Percentiles rank a stretch among this genome's conserved stretches.
These are phyloP conservation scores for Amphilophus citrinellus DNA, from an alignment of 2,113 vertebrate genomes.

Conservation along the genomic window DNA sequence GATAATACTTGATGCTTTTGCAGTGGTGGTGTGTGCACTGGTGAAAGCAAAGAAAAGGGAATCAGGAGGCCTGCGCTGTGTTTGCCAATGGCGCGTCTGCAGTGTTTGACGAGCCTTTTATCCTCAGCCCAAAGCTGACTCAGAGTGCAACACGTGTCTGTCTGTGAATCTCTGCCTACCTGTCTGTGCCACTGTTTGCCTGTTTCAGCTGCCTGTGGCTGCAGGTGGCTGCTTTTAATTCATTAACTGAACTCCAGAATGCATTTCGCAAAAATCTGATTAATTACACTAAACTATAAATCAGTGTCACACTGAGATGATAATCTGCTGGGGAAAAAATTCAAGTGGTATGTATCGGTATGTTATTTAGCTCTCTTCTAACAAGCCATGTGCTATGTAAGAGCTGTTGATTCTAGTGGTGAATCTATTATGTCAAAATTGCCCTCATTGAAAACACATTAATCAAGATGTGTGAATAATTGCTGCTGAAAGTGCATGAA, in stretches of 20 bases:
- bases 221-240: conserved; percentile 21
- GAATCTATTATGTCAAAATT: background rate
- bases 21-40: background rate
- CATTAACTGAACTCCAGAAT: background rate
- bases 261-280: background rate
- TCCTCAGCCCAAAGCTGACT: conserved; percentile 34
- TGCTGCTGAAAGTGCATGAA: conserved; percentile 11
- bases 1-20: background rate
- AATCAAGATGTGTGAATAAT: background rate
- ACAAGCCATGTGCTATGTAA: background rate
- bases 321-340: background rate
- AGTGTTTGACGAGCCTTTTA: conserved; percentile 22
- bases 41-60: background rate
- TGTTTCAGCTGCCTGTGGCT: conserved; percentile 5
- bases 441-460: background rate
- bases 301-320: background rate
- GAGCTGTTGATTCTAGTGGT: background rate
- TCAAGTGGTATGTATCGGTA: background rate
- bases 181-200: background rate
- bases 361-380: background rate
- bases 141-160: conserved; percentile 15
- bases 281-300: background rate
- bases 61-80: conserved; percentile 1
- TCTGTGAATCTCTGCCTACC: conserved; percentile 14
- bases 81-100: background rate